Percentiles rank a stretch among this genome's conserved stretches.
Conservation (phyloP, 2,113 vertebrate genomes). For the Xyliphius kryptos region DNA sequence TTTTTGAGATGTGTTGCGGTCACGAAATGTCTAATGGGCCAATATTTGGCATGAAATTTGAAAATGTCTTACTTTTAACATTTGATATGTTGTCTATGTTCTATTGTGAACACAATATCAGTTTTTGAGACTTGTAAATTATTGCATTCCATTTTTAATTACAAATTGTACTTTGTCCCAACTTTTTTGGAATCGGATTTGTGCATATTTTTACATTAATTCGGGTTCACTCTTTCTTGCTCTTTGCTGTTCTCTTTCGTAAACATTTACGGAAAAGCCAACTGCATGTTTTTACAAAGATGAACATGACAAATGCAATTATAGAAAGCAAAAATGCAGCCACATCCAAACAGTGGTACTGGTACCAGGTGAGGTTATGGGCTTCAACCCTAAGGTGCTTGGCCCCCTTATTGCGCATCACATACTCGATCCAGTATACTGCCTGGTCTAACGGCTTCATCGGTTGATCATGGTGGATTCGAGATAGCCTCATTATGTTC, state of each 20-base stretch:
- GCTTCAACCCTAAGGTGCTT: conserved; percentile 70
- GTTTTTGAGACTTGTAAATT: too few species aligned
- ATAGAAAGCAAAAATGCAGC: conserved; percentile 62
- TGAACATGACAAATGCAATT: conserved; percentile 38
- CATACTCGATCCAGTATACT: conserved; percentile 78
- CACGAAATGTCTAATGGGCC: too few species aligned
- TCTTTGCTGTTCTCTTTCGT: conserved; percentile 8
- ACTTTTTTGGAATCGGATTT: too few species aligned
- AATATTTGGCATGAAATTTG: too few species aligned
- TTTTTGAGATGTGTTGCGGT: too few species aligned
- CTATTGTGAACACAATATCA: too few species aligned
- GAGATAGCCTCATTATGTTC: conserved; percentile 65
- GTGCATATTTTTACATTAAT: too few species aligned
- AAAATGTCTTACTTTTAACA: too few species aligned
- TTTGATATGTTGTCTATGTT: too few species aligned
- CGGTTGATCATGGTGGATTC: conserved; percentile 73
- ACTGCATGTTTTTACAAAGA: conserved; percentile 57
- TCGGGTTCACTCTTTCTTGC: conserved; percentile 9
- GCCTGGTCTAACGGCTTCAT: conserved; percentile 71
- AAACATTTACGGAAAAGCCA: conserved; percentile 55
- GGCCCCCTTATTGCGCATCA: conserved; percentile 77
- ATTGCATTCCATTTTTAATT: too few species aligned
- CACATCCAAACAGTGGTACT: conserved; percentile 76
- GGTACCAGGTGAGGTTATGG: conserved; percentile 71
- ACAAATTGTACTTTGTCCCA: too few species aligned